Percentiles rank a stretch among this genome's conserved stretches.
Evolutionary conservation across 2,113 vertebrate genomes (phyloP).

Genomic region (Lutjanus erythropterus): DNA sequence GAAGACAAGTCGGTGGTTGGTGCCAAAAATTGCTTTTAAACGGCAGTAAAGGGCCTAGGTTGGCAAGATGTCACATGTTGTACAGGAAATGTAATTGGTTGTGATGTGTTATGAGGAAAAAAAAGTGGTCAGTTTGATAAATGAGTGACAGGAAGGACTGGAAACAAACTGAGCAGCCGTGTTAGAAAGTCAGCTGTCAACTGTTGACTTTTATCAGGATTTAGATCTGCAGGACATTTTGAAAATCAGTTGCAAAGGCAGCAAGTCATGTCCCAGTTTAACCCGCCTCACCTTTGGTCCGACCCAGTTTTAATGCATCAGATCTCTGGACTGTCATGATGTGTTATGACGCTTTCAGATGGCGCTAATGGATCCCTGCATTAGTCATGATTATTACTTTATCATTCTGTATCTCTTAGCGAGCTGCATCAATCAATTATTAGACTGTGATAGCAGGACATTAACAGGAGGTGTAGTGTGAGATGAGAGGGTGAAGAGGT

Average conservation of each 20-base stretch:
- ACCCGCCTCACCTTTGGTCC: constrained; percentile 18
- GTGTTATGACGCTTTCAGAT: constrained; percentile 56
- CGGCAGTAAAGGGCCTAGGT: constrained; percentile 19
- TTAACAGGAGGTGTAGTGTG: constrained; percentile 34
- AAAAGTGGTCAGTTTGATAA: constrained; percentile 22
- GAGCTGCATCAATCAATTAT: constrained; percentile 57
- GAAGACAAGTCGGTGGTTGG: constrained; percentile 34
- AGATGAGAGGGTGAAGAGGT: constrained; percentile 10
- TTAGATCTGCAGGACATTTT: not conserved
- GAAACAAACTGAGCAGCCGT: constrained; percentile 7
- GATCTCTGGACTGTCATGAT: constrained; percentile 38
- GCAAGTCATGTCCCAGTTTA: constrained; percentile 22
- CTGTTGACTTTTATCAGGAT: constrained; percentile 1
- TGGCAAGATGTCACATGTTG: constrained; percentile 41
- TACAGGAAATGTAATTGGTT: constrained; percentile 24
- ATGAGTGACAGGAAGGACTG: constrained; percentile 6
- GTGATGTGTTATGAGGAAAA: constrained; percentile 9
- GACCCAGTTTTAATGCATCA: constrained; percentile 32
- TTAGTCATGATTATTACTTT: constrained; percentile 70
- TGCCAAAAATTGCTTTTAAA: constrained; percentile 52
- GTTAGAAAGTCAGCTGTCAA: constrained; percentile 20
- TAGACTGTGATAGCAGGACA: constrained; percentile 42
- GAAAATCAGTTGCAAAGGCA: constrained; percentile 20
- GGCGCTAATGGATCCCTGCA: constrained; percentile 68
- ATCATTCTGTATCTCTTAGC: constrained; percentile 65